Base-by-base conservation (phyloP, 2,888 invertebrate genomes). In the Hedychridium roseum region DNA sequence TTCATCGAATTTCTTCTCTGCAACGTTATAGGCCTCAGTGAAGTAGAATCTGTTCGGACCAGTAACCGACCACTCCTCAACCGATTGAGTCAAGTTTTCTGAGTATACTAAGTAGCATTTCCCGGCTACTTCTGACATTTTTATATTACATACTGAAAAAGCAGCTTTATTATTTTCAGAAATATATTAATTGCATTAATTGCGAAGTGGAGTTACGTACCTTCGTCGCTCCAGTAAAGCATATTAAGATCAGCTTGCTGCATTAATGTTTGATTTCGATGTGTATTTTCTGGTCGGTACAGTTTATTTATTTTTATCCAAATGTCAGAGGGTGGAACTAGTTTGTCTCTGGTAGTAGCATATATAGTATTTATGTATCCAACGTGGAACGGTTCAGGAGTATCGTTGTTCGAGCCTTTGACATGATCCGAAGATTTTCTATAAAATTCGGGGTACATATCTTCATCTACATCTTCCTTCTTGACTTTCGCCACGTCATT, bases 391-490 rank as follows among this genome's bases (percentile, higher is more conserved):
- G 92, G 91, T 53, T 89, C 86, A 0, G 89, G 88, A 0, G 89
- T 88, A 52, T 88, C 86, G 9, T 82, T 74, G 66, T 91, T 90
- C 0, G 88, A 88, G 0, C 90, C 89, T 61, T 89, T 88, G 15
- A 87, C 75, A 55, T 82, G 83, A 54, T 88, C 88, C 9, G 85
- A 83, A 31, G 83, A 85, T 79, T 92, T 92, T 44, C 92, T 82
- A 73, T 92, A 92, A 65, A 86, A 87, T 75, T 94, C 93, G 0
- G 92, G 88, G 71, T 90, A 92, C 21, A 87, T 72, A n/a, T 85
- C 83, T 73, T 90, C 89, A 76, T 92, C 89, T 1, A 87, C 83
- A 58, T 83, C 80, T 40, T 82, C 82, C 37, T 68, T 70, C 54
- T 66, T 64, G 30, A 47, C 9, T 43, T 56, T 64, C 6, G 36